Evolutionary conservation across 2,113 vertebrate genomes (phyloP).

Genomic region (Rostratula benghalensis): DNA sequence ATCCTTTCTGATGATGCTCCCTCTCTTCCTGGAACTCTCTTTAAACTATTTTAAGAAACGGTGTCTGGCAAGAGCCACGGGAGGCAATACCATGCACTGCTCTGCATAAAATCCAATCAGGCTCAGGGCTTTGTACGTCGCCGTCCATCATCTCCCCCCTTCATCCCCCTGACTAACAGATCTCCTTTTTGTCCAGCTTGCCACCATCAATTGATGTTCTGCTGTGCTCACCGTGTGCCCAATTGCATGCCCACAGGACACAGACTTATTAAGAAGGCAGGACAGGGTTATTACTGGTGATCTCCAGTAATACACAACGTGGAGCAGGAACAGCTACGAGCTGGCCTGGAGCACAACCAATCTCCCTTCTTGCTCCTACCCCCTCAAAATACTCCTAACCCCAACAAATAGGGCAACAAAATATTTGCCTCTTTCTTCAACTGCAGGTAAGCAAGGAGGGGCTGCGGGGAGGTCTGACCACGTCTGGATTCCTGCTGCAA

Average conservation of each 20-base stretch:
- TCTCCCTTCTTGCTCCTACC: background rate
- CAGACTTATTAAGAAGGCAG: background rate
- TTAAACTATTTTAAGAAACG: background rate
- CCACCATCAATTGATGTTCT: background rate
- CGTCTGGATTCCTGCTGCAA: fast-evolving
- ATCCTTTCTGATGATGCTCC: background rate
- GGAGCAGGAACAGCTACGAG: background rate
- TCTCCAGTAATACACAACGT: fast-evolving
- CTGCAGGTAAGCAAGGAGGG: background rate
- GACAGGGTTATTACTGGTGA: background rate
- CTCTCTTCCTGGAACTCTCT: background rate
- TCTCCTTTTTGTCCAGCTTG: background rate
- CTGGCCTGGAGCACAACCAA: background rate
- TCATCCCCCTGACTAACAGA: background rate
- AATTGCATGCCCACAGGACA: fast-evolving
- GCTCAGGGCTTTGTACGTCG: background rate
- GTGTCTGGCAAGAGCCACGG: background rate
- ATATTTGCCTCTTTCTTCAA: background rate
- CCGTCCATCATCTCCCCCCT: background rate
- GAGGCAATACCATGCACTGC: background rate
- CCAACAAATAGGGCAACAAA: background rate
- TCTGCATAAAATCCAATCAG: background rate
- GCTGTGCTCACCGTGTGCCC: background rate
- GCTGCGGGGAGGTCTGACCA: background rate
- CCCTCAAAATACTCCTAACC: background rate